phyloP scores from a whole-genome alignment of 2,888 invertebrate species.

The Ceratothoa steindachneri region DNA sequence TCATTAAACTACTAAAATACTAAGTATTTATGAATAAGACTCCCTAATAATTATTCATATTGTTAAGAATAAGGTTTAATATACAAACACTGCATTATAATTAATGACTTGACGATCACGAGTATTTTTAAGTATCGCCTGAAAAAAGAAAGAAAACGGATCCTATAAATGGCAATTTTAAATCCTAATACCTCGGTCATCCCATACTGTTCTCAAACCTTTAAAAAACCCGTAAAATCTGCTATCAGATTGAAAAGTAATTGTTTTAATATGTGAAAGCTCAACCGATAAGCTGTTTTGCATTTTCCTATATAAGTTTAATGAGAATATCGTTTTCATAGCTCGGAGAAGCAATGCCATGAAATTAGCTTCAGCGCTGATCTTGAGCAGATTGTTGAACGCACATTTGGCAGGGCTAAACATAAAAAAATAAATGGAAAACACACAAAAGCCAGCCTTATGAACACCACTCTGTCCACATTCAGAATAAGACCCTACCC shows the following conservation, averaged over 20 bases:
- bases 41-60: not conserved
- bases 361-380: not conserved
- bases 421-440: slow-evolving; percentile 11
- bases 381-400: not conserved
- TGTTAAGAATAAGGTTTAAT: not conserved
- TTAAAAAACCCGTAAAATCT: not conserved
- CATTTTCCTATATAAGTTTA: not conserved
- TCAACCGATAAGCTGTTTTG: not conserved
- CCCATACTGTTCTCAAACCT: not conserved
- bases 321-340: slow-evolving; percentile 5
- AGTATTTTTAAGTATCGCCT: not conserved
- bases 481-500: no score
- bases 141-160: not conserved
- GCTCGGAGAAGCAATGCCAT: not conserved
- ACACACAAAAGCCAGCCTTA: not conserved
- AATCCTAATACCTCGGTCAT: no score
- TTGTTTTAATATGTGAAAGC: not conserved
- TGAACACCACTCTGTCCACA: not conserved
- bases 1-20: no score
- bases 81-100: not conserved
- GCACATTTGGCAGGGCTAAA: not conserved
- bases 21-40: no score
- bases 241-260: not conserved
- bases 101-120: not conserved
- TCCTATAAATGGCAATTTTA: no score